Base-by-base conservation (phyloP, 2,888 invertebrate species). In the Stenolophus ochropezus region DNA sequence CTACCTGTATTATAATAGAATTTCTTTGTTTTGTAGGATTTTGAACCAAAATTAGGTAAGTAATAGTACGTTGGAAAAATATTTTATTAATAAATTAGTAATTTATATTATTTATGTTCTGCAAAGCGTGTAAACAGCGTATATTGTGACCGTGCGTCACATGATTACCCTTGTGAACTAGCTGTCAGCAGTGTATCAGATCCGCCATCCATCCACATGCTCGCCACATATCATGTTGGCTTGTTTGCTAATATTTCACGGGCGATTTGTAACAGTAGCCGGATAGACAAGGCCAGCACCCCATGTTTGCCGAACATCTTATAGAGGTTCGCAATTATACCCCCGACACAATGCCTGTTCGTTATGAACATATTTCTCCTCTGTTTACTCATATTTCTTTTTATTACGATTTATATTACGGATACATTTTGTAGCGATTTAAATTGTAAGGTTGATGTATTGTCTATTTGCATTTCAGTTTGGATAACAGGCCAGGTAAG, bases 341-440 rank as follows among this genome's bases (percentile, higher is more conserved):
- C 20, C 11, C 33, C 42, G 18, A 77, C 61, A 77, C 77, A 77
- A 77, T 61, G 58, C 56, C 20, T 61, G 47, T 77, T 77, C 77
- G 77, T 77, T 77, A 77, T 77, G 77, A 77, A 77, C 77, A 77
- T 77, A 77, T 77, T 61, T 77, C 23, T 61, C 21, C 20, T 61
- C 11, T 77, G 77, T 77, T 77, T 77, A 61, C 61, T 42, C 42
- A 77, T 77, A 77, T 61, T 77, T 77, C 77, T 61, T 73, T 77
- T 77, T 56, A 61, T 42, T 61, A 47, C 61, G 77, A 77, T 76
- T 77, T 77, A 77, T 77, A 77, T 77, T 77, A 77, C 61, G 47
- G 61, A 47, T 77, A 61, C 16, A 77, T 77, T 77, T 77, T 61
- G 61, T 56, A 27, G 56, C 56, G 33, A 76, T 76, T 76, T 56